phyloP scores from a whole-genome alignment of 37 sponge, comb jelly and placozoan genomes.

The Chondrosia reniformis region DNA sequence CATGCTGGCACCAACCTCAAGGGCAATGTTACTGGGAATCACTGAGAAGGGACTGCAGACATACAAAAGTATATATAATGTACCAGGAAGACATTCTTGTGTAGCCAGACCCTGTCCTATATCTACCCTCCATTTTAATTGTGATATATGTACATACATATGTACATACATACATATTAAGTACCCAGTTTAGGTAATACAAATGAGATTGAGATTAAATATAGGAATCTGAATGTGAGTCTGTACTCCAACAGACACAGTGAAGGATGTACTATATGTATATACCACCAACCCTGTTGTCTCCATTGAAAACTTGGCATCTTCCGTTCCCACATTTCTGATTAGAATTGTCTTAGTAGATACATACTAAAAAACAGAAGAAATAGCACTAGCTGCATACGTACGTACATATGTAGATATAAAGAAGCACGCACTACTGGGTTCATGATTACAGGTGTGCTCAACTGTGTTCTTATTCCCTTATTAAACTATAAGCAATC shows the following conservation, averaged over 20 bases:
- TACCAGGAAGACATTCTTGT: background rate
- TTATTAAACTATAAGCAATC: too few relatives aligned
- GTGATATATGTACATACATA: background rate
- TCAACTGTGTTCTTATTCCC: too few relatives aligned
- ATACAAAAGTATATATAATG: background rate
- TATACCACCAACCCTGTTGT: conserved; percentile 30
- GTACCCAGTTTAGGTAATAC: too few relatives aligned
- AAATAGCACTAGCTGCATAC: background rate
- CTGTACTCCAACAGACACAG: too few relatives aligned
- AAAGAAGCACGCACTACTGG: background rate
- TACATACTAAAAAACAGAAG: conserved; percentile 39
- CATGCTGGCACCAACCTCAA: conserved; percentile 69
- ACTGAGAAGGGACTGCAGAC: conserved; percentile 75
- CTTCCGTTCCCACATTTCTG: conserved; percentile 87
- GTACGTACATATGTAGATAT: conserved; percentile 3
- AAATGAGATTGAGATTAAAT: too few relatives aligned
- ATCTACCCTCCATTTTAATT: background rate
- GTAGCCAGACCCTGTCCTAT: background rate
- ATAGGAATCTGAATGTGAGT: too few relatives aligned
- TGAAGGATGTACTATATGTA: background rate
- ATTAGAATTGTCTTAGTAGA: conserved; percentile 88
- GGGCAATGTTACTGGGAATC: conserved; percentile 58
- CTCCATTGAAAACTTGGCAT: conserved; percentile 70
- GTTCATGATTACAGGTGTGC: background rate
- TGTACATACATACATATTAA: background rate